A percentile compares a stretch with the other conserved stretches of the same genome.
Evolutionary conservation across 2,797 vertebrate species (phyloP).

Genomic region (Garrulus glandarius): DNA sequence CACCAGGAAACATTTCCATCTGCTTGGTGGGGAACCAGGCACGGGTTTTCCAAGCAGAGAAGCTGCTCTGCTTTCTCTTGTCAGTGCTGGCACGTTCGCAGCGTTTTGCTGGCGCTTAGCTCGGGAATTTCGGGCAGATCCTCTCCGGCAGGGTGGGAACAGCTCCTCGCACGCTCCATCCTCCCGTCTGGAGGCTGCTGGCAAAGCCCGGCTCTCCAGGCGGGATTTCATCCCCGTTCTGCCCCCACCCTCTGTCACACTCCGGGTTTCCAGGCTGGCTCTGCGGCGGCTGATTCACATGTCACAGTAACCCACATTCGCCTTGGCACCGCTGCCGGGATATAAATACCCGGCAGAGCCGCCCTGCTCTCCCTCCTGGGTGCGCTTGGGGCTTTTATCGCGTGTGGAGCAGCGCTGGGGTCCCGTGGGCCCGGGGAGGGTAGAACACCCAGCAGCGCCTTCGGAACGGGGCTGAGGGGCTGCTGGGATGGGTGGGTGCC

Average conservation of each 20-base stretch:
- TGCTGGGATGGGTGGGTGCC: background rate
- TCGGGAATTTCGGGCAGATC: background rate
- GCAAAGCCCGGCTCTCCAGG: background rate
- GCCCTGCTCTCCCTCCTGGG: accelerated
- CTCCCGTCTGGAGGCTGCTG: background rate
- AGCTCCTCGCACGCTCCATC: background rate
- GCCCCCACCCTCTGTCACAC: no score
- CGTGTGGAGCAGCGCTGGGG: background rate
- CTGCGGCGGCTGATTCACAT: background rate
- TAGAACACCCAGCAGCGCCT: background rate
- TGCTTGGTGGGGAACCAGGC: background rate
- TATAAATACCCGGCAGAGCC: background rate
- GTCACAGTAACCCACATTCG: background rate
- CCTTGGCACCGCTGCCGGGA: background rate
- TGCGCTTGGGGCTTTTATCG: background rate
- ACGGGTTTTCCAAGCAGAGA: background rate
- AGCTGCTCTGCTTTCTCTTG: background rate
- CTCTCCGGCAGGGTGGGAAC: background rate
- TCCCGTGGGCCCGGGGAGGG: background rate
- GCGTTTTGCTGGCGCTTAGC: background rate
- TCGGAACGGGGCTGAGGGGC: background rate
- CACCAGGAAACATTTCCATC: background rate
- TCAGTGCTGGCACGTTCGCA: background rate
- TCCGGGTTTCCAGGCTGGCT: background rate
- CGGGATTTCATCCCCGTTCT: background rate